These are phyloP conservation scores for Adineta ricciae DNA, from an alignment of 2,888 invertebrate species.

Conservation along the genomic window DNA sequence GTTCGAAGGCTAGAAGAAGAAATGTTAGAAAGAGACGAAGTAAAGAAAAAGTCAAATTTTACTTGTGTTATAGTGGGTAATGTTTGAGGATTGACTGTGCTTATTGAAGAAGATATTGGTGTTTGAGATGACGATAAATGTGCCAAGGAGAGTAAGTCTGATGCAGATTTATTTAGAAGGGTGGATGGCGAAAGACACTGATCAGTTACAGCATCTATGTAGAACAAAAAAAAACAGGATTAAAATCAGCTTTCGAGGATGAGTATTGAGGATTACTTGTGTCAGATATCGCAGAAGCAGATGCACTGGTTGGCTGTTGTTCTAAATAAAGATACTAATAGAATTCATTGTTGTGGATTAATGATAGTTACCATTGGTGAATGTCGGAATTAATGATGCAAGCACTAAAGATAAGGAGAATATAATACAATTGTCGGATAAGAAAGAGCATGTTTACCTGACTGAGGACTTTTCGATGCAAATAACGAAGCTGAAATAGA, in stretches of 20 bases:
- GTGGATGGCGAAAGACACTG: conserved; percentile 1
- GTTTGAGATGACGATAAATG: conserved; percentile 1
- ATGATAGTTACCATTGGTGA: not conserved
- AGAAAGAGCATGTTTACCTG: not conserved
- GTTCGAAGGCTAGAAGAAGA: not conserved
- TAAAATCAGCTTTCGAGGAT: too few relatives aligned
- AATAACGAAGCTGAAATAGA: not conserved
- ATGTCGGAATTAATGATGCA: not conserved
- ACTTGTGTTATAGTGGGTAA: not conserved
- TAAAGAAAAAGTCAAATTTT: not conserved
- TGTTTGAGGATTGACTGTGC: not conserved
- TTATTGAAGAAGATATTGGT: not conserved
- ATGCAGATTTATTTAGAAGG: not conserved
- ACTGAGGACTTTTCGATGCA: conserved; percentile 10
- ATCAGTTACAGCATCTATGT: not conserved
- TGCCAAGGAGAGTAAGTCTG: not conserved
- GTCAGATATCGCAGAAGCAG: not conserved
- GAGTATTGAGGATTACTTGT: not conserved
- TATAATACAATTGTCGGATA: not conserved
- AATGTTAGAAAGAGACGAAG: not conserved
- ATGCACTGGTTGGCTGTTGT: conserved; percentile 4
- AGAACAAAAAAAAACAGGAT: too few relatives aligned
- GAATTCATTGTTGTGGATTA: not conserved
- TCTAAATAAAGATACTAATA: not conserved
- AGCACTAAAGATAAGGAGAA: not conserved